Conservation (phyloP, 2,797 vertebrate genomes). For the Kryptolebias ocellatus region DNA sequence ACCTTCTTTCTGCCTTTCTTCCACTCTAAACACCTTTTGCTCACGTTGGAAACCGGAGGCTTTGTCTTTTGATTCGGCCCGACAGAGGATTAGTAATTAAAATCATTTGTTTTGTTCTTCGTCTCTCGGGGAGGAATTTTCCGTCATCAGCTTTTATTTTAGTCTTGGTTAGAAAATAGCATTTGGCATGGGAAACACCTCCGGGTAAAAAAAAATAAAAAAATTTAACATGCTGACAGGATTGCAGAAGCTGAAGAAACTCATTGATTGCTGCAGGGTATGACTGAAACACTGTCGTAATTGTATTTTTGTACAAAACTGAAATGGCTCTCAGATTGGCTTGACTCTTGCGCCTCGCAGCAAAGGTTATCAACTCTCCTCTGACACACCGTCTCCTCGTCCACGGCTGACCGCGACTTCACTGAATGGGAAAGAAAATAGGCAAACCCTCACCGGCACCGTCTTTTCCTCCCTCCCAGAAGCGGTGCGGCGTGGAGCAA, state of each 20-base stretch:
- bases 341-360: slow-evolving; percentile 17
- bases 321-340: slow-evolving; percentile 35
- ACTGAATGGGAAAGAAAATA: slow-evolving; percentile 60
- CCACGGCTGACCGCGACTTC: slow-evolving; percentile 44
- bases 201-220: slow-evolving; percentile 45
- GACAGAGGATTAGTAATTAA: slow-evolving; percentile 48
- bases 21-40: slow-evolving; percentile 14
- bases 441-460: slow-evolving; percentile 66
- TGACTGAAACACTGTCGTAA: slow-evolving; percentile 37
- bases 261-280: slow-evolving; percentile 56
- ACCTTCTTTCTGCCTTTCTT: slow-evolving; percentile 30
- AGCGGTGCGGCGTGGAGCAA: slow-evolving; percentile 24
- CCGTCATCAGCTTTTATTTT: slow-evolving; percentile 41
- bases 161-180: slow-evolving; percentile 40
- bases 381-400: slow-evolving; percentile 33
- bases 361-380: slow-evolving; percentile 42
- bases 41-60: slow-evolving; percentile 19
- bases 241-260: slow-evolving; percentile 41
- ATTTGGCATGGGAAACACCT: slow-evolving; percentile 45
- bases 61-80: slow-evolving; percentile 25
- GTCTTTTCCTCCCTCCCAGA: slow-evolving; percentile 49
- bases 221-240: slow-evolving; percentile 54
- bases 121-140: slow-evolving; percentile 24
- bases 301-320: slow-evolving; percentile 34
- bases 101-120: slow-evolving; percentile 49